Conservation (phyloP, 64 coral and sea anemone genomes). For the Stylophora pistillata region DNA sequence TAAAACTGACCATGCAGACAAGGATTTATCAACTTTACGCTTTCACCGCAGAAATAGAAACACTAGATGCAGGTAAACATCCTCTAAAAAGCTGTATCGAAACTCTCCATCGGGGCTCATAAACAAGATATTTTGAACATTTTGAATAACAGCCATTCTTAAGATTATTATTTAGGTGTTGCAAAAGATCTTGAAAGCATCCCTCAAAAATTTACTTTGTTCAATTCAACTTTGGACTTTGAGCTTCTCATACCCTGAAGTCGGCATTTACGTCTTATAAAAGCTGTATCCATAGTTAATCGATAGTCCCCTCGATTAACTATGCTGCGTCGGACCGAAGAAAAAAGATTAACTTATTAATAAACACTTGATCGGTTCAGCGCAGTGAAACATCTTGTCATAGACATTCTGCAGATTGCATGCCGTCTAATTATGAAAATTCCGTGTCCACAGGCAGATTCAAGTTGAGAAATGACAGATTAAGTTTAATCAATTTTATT, state of each 20-base stretch:
- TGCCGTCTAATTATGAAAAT: too few relatives aligned
- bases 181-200: background rate
- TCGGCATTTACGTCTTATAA: background rate
- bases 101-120: background rate
- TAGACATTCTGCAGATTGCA: too few relatives aligned
- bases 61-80: background rate
- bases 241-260: background rate
- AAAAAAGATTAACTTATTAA: too few relatives aligned
- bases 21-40: background rate
- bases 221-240: background rate
- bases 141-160: slow-evolving; percentile 32
- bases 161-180: background rate
- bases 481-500: too few relatives aligned
- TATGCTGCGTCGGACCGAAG: too few relatives aligned
- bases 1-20: too few relatives aligned
- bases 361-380: too few relatives aligned
- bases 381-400: too few relatives aligned
- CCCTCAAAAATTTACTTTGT: background rate
- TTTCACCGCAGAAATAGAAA: background rate
- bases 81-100: background rate
- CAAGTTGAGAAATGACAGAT: too few relatives aligned
- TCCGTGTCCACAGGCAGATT: too few relatives aligned
- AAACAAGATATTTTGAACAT: slow-evolving; percentile 7
- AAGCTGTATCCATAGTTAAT: too few relatives aligned
- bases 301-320: too few relatives aligned